These are phyloP conservation scores for Tetragnatha montana DNA, from an alignment of 2,888 invertebrate genomes.

Conservation along the genomic window DNA sequence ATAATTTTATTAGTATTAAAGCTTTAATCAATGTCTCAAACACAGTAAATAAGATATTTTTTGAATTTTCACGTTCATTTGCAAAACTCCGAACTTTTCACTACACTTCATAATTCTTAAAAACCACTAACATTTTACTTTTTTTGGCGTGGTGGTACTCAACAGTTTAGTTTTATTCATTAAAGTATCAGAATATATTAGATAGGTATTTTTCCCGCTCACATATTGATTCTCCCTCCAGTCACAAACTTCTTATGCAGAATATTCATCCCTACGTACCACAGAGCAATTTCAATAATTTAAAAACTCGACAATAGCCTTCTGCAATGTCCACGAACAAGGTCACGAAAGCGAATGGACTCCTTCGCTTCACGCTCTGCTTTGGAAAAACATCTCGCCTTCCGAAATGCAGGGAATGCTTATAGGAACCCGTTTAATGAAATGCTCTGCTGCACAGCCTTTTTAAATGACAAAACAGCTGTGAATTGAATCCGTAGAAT, in stretches of 20 bases:
- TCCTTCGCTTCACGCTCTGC: conserved; percentile 59
- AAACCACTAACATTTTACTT: too few species aligned
- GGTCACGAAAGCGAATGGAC: conserved; percentile 9
- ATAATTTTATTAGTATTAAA: too few species aligned
- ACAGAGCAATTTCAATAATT: conserved; percentile 44
- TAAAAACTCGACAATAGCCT: conserved; percentile 17
- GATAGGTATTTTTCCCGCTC: background rate
- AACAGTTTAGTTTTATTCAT: background rate
- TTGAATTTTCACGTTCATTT: too few species aligned
- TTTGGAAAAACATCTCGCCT: conserved; percentile 40
- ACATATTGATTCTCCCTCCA: background rate
- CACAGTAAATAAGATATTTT: too few species aligned
- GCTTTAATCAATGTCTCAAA: too few species aligned
- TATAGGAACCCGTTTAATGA: conserved; percentile 6
- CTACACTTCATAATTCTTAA: too few species aligned
- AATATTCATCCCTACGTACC: conserved; percentile 2
- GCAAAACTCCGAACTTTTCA: too few species aligned
- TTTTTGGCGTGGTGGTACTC: too few species aligned
- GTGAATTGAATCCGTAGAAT: conserved; percentile 20
- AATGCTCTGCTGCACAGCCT: conserved; percentile 14
- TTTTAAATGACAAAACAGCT: conserved; percentile 37
- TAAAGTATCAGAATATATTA: background rate
- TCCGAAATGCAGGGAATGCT: background rate
- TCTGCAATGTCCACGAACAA: conserved; percentile 22
- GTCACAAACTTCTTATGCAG: too few species aligned